Base-by-base conservation (phyloP, 2,797 vertebrate species). In the Sebastes diaconus region DNA sequence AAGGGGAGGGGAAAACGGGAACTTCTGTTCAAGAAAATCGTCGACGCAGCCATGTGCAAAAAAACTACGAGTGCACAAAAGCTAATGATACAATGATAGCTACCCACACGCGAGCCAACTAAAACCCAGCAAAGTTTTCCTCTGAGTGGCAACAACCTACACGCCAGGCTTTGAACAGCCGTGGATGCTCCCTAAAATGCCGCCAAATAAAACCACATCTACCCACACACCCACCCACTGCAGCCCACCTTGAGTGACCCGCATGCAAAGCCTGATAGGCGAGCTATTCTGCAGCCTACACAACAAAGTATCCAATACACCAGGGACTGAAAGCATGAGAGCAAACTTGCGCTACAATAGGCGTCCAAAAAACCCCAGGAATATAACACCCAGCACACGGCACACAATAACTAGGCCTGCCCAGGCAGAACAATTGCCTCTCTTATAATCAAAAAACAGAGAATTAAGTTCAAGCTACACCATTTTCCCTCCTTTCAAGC, bases 401-500 rank as follows among this genome's bases (percentile, higher is more conserved):
- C 86, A 59, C 81, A 91, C 87, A 88, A 87, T 88, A 83, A 84
- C 78, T 20, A 29, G 75, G 79, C 84, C 75, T 87, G 85, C 81
- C 86, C 88, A 64, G 88, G 81, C 90, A 80, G 78, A 90, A 91
- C 87, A 92, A 92, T 86, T 32, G 59, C 50, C 59, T 86, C 78
- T 84, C 73, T 88, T 84, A 80, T 76, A 80, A 84, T 83, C 46
- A 85, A 80, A 83, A 87, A 81, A 68, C 18, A 79, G 68, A 89
- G 71, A 93, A 86, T 91, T 87, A 85, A 87, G 86, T 90, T 94
- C 76, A 88, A 92, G 87, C 88, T 79, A 27, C 24, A 65, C 84
- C 68, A 68, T 89, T 84, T 86, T 81, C 74, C 42, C 73, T 70
- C 68, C 81, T 88, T 92, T 94, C 83, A 88, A 76, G 67, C 30